Percentiles rank a stretch among this genome's conserved stretches.
Evolutionary conservation across 2,797 vertebrate genomes (phyloP).

Genomic region (Ctenopoma multispine): DNA sequence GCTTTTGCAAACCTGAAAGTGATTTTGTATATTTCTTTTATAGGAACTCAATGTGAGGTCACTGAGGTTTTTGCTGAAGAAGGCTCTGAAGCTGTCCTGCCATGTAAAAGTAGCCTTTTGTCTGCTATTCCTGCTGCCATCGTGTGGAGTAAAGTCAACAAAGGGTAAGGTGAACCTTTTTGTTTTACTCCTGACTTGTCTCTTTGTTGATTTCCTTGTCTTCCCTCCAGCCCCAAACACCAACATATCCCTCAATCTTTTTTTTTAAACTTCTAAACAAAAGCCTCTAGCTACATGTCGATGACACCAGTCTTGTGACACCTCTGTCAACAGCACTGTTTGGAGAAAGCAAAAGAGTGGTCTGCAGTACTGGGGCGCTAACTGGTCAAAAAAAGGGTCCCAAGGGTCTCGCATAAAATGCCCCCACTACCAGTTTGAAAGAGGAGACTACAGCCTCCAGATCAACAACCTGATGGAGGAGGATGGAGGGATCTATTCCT

Average conservation of each 20-base stretch:
- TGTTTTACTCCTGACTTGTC: not conserved
- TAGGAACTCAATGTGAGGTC: conserved; percentile 49
- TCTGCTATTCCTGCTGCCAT: not conserved
- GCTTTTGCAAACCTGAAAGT: not conserved
- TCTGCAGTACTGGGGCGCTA: conserved; percentile 67
- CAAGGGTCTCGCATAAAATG: conserved; percentile 38
- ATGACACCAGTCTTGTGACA: conserved; percentile 30
- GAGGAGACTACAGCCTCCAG: conserved; percentile 73
- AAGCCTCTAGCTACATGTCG: not conserved
- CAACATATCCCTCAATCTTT: not conserved
- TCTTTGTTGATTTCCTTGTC: not conserved
- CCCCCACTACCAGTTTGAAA: conserved; percentile 55
- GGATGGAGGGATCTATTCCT: conserved; percentile 78
- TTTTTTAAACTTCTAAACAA: not conserved
- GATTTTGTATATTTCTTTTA: conserved; percentile 10
- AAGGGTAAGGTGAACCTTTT: conserved; percentile 56
- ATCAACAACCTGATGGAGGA: conserved; percentile 60
- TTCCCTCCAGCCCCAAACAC: not conserved
- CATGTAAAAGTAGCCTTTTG: conserved; percentile 47
- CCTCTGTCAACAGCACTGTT: conserved; percentile 65
- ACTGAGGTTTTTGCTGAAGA: conserved; percentile 64
- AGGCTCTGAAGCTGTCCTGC: conserved; percentile 68
- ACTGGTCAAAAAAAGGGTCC: conserved; percentile 16
- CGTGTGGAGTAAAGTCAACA: conserved; percentile 58
- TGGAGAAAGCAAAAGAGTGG: conserved; percentile 80